Evolutionary conservation across 2,797 vertebrate genomes (phyloP), one percentile per base, ranked within the genome.

Genomic region (Pteronotus mesoamericanus): DNA sequence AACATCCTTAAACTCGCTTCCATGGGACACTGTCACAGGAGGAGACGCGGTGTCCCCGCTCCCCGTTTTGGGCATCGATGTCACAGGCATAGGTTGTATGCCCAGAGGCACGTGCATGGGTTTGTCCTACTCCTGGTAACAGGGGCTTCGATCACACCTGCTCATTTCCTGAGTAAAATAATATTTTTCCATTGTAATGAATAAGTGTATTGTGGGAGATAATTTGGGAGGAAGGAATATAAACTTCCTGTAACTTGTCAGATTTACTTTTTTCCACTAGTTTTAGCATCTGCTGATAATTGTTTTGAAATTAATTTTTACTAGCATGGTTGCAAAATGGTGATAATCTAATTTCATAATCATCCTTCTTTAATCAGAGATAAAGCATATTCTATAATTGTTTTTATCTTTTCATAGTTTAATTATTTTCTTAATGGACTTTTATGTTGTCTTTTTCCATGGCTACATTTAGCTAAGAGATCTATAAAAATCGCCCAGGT

Each of bases 351-450:
- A 66, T 85, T 64, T 64, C 32, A 21, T 89, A 74, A 91, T 55
- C 80, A 37, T 71, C 18, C 46, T 87, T 6, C 34, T 94, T 95
- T 84, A 86, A 80, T 77, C 46, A 93, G 68, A 94, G 86, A 32
- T 71, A 79, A 95, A 10, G 95, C 57, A 48, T 64, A 57, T 59
- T 61, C 71, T 71, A 74, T 59, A 83, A 83, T 59, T 89, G 61
- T 8, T 68, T 97, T 86, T 89, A 69, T 95, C 48, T 46, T 79
- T 74, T 71, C 44, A 69, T 75, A 24, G 19, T 19, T 88, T 92
- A 92, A 85, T 89, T 92, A 61, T 93, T 96, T 94, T 87, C 84
- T 51, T 55, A 75, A 84, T 68, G n/a, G 48, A 69, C 88, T 94
- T 97, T 75, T 84, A 66, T 59, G 46, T 78, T 72, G n/a, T 86